Evolutionary conservation across 2,113 vertebrate species (phyloP).

Genomic region (Rhinoptilus africanus): DNA sequence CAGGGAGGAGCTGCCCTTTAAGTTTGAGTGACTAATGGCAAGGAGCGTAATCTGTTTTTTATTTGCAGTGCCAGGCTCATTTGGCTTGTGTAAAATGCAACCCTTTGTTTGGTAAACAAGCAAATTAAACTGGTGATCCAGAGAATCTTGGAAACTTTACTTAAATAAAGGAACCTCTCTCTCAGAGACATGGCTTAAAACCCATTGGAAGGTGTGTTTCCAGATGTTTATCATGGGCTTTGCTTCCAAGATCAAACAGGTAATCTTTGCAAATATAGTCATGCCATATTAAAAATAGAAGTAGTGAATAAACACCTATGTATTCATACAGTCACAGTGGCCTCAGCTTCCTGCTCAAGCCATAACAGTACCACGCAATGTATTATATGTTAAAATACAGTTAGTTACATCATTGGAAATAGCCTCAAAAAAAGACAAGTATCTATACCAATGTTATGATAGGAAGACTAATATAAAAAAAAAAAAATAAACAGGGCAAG

Average conservation of each 20-base stretch:
- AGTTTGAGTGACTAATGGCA: conserved; percentile 60
- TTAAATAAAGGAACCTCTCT: conserved; percentile 49
- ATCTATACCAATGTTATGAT: not conserved
- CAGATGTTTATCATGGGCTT: conserved; percentile 40
- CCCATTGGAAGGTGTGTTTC: conserved; percentile 9
- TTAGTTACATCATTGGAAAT: not conserved
- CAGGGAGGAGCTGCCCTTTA: conserved; percentile 66
- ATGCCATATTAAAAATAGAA: not conserved
- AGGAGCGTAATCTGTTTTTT: conserved; percentile 64
- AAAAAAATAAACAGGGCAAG: not conserved
- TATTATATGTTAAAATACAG: not conserved
- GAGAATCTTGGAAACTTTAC: conserved; percentile 61
- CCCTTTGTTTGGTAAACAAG: conserved; percentile 72
- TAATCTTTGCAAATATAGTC: not conserved
- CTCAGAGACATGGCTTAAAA: not conserved
- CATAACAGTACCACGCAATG: not conserved
- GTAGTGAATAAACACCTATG: not conserved
- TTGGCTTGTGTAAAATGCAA: conserved; percentile 68
- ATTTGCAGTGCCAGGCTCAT: conserved; percentile 70
- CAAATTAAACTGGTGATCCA: conserved; percentile 66
- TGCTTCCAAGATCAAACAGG: not conserved
- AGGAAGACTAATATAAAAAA: not conserved
- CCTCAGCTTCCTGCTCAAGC: not conserved
- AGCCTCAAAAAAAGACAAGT: not conserved
- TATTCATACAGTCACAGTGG: not conserved